Evolutionary conservation across 2,113 vertebrate genomes (phyloP), one percentile per base, ranked within the genome.

Genomic region (Vulpes ferrilata): DNA sequence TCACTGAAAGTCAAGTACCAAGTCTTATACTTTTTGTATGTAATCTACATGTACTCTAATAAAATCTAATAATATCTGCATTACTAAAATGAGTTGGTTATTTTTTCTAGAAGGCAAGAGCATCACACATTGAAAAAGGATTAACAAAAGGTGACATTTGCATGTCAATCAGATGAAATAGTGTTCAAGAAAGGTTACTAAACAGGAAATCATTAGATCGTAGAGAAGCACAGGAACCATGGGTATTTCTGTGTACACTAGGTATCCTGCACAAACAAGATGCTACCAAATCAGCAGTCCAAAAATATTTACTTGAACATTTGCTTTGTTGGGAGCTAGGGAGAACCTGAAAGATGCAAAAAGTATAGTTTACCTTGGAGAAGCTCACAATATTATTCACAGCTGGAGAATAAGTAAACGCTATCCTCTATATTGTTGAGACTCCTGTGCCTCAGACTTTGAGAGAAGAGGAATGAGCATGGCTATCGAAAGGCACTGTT

Each of bases 281-380:
- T 73, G 30, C 17, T 64, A 84, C 23, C 65, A 82, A 83, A 64
- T 87, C 90, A 76, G 35, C 11, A 90, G 62, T 43, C 59, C 5
- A 51, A 95, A 89, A 97, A 82, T 22, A 59, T 76, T 96, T 69
- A 90, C 57, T 89, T 93, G 80, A 73, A 38, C 25, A 81, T 87
- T 69, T 76, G 71, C 76, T 88, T 62, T 64, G 51, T 20, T 87
- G 95, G 13, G 9, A 86, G 62, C 67, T 85, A 19, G 55, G 12
- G 51, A 79, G 48, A 97, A 85, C 59, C 19, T 89, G 80, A 69
- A 90, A 97, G 60, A 95, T 85, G 16, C 16, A 88, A 82, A 94
- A 38, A 69, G 55, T 3, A 17, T 1, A 86, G 43, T 27, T 96
- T 95, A 60, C 8, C 5, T n/a, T 73, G 62, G 53, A 95, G 60